A percentile compares a stretch with the other conserved stretches of the same genome.
Conservation (phyloP, 2,888 invertebrate species). For the Drosophila meridiana region DNA sequence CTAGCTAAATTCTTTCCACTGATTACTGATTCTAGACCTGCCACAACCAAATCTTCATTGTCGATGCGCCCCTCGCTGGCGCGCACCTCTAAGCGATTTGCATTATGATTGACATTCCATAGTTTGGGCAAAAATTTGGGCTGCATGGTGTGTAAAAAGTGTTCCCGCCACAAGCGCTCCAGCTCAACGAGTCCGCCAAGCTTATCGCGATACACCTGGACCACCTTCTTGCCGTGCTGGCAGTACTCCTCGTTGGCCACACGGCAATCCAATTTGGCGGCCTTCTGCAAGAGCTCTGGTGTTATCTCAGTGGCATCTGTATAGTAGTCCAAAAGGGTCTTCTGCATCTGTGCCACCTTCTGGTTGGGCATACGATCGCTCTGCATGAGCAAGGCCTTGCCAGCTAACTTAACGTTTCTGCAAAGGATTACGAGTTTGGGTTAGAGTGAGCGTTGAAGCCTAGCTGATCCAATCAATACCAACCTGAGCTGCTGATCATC, state of each 20-base stretch:
- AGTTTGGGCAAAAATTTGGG: conserved; percentile 89
- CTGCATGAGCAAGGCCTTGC: conserved; percentile 86
- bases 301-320: conserved; percentile 85
- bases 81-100: conserved; percentile 87
- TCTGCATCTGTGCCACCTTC: conserved; percentile 86
- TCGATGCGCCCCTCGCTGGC: conserved; percentile 86
- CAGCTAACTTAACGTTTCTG: conserved; percentile 87
- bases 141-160: conserved; percentile 90
- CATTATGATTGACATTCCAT: conserved; percentile 92
- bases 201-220: conserved; percentile 86
- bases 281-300: conserved; percentile 86
- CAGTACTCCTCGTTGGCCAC: conserved; percentile 85
- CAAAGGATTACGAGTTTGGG: background rate
- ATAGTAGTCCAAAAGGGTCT: conserved; percentile 86
- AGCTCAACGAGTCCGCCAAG: conserved; percentile 88
- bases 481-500: conserved; percentile 84
- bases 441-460: background rate
- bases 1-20: conserved; percentile 5
- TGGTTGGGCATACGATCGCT: conserved; percentile 86
- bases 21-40: conserved; percentile 74
- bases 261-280: conserved; percentile 86
- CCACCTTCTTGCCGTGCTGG: conserved; percentile 87
- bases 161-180: conserved; percentile 91
- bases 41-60: conserved; percentile 83
- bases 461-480: conserved; percentile 11